Percentiles rank a stretch among this genome's conserved stretches.
These are phyloP conservation scores for Philopotamus ludificatus DNA, from an alignment of 1,140 invertebrate species.

Conservation along the genomic window DNA sequence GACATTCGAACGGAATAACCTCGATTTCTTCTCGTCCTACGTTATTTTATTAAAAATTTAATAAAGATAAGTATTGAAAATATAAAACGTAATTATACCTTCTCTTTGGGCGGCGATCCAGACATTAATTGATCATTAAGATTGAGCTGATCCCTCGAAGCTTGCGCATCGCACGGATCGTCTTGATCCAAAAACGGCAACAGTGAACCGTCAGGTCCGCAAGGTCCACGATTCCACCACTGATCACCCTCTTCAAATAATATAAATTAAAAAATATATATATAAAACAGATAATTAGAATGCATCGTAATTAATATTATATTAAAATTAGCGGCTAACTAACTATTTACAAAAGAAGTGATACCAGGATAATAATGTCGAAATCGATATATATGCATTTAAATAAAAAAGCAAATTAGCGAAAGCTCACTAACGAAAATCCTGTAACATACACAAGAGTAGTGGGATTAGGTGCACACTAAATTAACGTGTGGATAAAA, in stretches of 20 bases:
- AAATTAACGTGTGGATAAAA: no score
- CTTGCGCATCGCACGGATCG: slow-evolving; percentile 16
- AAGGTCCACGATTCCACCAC: slow-evolving; percentile 27
- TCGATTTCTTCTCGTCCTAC: slow-evolving; percentile 59
- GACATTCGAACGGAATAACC: slow-evolving; percentile 61
- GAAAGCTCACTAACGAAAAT: no score
- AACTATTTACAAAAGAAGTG: no score
- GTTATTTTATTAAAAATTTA: background rate
- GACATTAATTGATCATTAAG: slow-evolving; percentile 27
- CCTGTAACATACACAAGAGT: no score
- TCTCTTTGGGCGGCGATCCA: slow-evolving; percentile 49
- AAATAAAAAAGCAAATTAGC: no score
- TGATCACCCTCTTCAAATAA: slow-evolving; percentile 34
- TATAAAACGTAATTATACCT: slow-evolving; percentile 30
- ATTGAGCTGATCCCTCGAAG: slow-evolving; percentile 16
- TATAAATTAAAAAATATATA: background rate
- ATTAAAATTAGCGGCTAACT: no score
- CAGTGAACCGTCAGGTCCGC: slow-evolving; percentile 38
- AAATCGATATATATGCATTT: no score
- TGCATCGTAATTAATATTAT: no score
- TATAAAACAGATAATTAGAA: background rate
- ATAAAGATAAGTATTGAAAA: no score
- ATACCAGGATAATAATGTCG: no score
- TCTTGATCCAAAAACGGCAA: slow-evolving; percentile 39
- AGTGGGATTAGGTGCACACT: no score